Evolutionary conservation across 2,113 vertebrate genomes (phyloP).

Genomic region (Pionites leucogaster): DNA sequence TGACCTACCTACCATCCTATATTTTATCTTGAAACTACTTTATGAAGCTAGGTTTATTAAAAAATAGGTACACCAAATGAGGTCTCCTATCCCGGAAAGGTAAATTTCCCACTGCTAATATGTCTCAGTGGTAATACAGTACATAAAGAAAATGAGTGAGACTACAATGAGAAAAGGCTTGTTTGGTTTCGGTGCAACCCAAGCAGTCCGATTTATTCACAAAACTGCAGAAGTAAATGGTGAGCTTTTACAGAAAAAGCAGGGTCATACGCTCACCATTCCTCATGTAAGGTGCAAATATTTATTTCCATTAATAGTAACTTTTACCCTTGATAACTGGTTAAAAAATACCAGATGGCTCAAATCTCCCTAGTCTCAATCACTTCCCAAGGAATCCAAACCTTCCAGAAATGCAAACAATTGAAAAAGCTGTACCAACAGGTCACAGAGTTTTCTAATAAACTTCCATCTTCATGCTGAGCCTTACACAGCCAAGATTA

Average conservation of each 20-base stretch:
- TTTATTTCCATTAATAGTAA: not conserved
- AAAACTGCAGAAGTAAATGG: not conserved
- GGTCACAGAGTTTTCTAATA: not conserved
- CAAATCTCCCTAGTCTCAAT: not conserved
- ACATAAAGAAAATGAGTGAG: not conserved
- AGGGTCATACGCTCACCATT: not conserved
- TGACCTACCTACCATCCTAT: not conserved
- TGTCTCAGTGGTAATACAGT: not conserved
- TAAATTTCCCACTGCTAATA: not conserved
- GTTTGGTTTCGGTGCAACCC: not conserved
- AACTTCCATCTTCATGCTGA: not conserved
- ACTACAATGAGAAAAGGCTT: not conserved
- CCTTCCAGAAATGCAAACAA: not conserved
- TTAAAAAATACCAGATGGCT: not conserved
- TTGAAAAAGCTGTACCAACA: fast-evolving
- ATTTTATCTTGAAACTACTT: not conserved
- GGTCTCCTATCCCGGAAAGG: not conserved
- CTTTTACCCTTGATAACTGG: not conserved
- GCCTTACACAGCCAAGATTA: not conserved
- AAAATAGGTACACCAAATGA: not conserved
- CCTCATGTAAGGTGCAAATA: not conserved
- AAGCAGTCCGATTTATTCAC: not conserved
- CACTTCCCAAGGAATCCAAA: not conserved
- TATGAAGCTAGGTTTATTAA: not conserved
- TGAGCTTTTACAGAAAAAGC: not conserved